phyloP scores from a whole-genome alignment of 2,888 invertebrate genomes.

The Megaustenia siamemsis region DNA sequence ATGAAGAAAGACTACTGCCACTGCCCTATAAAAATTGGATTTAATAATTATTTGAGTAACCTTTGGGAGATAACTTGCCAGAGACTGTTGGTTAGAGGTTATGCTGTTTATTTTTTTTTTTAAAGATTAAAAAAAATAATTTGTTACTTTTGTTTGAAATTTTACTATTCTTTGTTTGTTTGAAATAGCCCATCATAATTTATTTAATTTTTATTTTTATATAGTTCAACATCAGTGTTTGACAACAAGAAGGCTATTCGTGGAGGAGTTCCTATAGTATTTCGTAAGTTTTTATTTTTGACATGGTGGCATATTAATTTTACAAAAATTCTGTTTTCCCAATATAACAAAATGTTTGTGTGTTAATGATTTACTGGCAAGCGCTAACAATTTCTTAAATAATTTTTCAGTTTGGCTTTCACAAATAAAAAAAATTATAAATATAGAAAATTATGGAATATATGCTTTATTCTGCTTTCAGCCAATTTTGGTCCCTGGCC shows the following conservation, averaged over 20 bases:
- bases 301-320: neutral
- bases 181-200: neutral
- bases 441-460: neutral
- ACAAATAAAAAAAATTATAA: neutral
- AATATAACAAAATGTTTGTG: too few species aligned
- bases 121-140: too few species aligned
- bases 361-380: too few species aligned
- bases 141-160: neutral
- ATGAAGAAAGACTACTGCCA: too few species aligned
- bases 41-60: too few species aligned
- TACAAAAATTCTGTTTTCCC: neutral
- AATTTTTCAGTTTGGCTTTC: too few species aligned
- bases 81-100: too few species aligned
- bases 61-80: too few species aligned
- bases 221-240: slow-evolving; percentile 92
- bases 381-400: too few species aligned
- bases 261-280: slow-evolving; percentile 97
- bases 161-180: neutral
- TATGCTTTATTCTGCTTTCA: slow-evolving; percentile 80
- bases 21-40: too few species aligned
- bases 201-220: slow-evolving; percentile 52
- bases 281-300: slow-evolving; percentile 88
- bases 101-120: too few species aligned
- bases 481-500: slow-evolving; percentile 98
- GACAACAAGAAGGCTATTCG: slow-evolving; percentile 97